These are phyloP conservation scores for Redunca redunca DNA, from an alignment of 2,113 vertebrate species.

Conservation along the genomic window DNA sequence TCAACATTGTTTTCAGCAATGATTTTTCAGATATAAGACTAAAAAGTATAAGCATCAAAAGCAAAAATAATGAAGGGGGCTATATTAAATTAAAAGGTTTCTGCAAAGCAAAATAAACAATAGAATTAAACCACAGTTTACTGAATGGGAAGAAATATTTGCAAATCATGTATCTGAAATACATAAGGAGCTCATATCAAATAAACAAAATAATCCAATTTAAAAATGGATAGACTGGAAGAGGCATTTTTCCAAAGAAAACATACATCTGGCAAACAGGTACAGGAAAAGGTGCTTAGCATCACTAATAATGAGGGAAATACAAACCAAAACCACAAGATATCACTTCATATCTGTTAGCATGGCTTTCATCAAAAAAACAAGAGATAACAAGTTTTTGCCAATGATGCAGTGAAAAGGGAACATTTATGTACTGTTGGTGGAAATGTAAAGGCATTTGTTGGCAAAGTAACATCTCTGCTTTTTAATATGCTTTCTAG, in stretches of 20 bases:
- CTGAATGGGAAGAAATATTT: background rate
- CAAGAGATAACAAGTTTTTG: background rate
- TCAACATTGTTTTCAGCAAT: background rate
- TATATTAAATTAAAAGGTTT: background rate
- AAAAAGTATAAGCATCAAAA: background rate
- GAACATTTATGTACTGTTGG: background rate
- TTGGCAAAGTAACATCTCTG: background rate
- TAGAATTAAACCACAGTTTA: background rate
- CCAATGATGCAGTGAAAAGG: background rate
- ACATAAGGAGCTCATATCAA: background rate
- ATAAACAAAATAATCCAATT: background rate
- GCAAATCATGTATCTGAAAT: background rate
- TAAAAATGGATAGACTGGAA: background rate
- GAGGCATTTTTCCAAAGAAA: background rate
- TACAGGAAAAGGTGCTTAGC: background rate
- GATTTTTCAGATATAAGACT: background rate
- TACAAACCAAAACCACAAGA: background rate
- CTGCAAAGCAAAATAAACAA: background rate
- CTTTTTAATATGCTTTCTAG: background rate
- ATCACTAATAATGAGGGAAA: background rate
- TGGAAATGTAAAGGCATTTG: background rate
- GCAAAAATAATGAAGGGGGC: background rate
- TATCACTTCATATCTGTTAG: background rate
- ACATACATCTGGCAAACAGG: background rate
- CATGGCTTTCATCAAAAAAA: background rate